These are phyloP conservation scores for Chanos chanos DNA, from an alignment of 2,797 vertebrate genomes.

Conservation along the genomic window DNA sequence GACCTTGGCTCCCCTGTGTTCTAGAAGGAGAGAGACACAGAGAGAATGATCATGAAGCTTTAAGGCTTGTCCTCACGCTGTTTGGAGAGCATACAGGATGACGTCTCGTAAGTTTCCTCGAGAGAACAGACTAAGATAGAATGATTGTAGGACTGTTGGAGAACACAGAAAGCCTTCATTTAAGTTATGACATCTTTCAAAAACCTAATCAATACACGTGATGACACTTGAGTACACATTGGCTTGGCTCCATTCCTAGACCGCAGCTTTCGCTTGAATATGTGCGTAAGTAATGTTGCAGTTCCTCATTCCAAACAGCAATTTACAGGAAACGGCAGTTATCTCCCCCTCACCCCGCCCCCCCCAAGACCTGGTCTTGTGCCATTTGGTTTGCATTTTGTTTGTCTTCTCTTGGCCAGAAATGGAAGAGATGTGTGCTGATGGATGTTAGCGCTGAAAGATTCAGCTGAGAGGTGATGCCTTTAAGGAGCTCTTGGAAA, in stretches of 20 bases:
- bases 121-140: conserved; percentile 5
- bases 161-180: neutral
- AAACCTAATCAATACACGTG: conserved; percentile 2
- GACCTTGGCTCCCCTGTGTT: conserved; percentile 6
- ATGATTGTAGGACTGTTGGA: neutral
- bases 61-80: too few species aligned
- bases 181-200: neutral
- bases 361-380: conserved; percentile 3
- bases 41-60: too few species aligned
- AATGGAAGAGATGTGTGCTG: conserved; percentile 8
- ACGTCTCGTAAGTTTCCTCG: too few species aligned
- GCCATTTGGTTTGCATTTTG: conserved; percentile 10
- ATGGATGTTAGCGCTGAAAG: conserved; percentile 16
- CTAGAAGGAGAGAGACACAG: conserved; percentile 15
- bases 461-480: conserved; percentile 1
- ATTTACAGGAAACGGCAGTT: conserved; percentile 8
- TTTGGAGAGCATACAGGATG: too few species aligned
- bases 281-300: conserved; percentile 27
- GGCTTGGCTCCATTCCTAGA: conserved; percentile 13
- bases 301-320: conserved; percentile 5
- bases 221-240: conserved; percentile 19
- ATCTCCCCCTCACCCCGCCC: conserved; percentile 15
- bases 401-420: too few species aligned
- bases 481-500: neutral
- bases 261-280: conserved; percentile 31